Evolutionary conservation across 2,888 invertebrate species (phyloP).

Genomic region (Mellilla xanthometata): DNA sequence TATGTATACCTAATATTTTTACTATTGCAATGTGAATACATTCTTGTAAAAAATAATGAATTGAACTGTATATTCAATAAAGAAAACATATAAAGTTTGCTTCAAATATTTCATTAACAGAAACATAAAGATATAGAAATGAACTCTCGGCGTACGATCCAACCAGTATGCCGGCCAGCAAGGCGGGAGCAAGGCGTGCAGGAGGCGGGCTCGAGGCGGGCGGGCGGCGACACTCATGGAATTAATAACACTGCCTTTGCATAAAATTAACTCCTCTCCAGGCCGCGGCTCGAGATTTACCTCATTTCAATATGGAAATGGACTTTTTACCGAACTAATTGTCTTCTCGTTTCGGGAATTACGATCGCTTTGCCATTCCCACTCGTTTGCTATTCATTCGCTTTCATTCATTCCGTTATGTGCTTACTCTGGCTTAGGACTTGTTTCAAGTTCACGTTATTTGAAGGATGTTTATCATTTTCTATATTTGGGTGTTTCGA

Average conservation of each 20-base stretch:
- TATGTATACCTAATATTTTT: no score
- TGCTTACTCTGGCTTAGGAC: constrained; percentile 4
- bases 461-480: no score
- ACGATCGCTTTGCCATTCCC: constrained; percentile 17
- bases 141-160: no score
- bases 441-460: no score
- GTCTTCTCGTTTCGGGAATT: constrained; percentile 24
- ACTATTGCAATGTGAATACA: no score
- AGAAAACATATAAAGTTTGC: no score
- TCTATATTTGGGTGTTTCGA: background rate
- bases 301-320: constrained; percentile 33
- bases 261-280: constrained; percentile 28
- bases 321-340: constrained; percentile 28
- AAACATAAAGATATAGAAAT: no score
- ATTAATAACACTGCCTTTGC: constrained; percentile 30
- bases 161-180: background rate
- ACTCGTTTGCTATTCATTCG: constrained; percentile 19
- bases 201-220: constrained; percentile 1
- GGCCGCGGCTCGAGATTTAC: constrained; percentile 21
- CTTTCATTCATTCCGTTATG: constrained; percentile 9
- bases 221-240: constrained; percentile 19
- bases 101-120: no score
- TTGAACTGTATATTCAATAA: no score
- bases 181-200: background rate
- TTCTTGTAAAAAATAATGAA: no score